phyloP scores from a whole-genome alignment of 2,888 invertebrate species.

The Bombylius discolor region DNA sequence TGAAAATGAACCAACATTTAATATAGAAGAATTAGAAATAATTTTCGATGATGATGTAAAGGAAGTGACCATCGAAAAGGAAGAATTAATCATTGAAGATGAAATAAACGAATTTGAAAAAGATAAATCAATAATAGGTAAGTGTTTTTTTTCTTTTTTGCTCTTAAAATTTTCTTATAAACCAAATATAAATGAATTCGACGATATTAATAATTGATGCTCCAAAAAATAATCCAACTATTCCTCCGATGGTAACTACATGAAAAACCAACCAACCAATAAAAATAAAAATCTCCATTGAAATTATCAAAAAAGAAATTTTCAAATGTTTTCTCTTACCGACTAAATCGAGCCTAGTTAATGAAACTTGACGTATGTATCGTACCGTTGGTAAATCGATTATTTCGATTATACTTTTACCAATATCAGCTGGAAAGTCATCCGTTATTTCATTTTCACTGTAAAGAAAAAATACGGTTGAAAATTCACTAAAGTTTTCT shows the following conservation, averaged over 20 bases:
- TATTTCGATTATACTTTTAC: slow-evolving; percentile 7
- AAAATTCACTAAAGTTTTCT: too few species aligned
- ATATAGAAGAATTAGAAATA: too few species aligned
- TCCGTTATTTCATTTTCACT: background rate
- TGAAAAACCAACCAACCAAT: background rate
- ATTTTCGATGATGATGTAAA: too few species aligned
- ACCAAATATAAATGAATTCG: slow-evolving; percentile 14
- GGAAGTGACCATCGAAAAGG: too few species aligned
- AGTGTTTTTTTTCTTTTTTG: too few species aligned
- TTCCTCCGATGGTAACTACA: slow-evolving; percentile 13
- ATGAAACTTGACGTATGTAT: slow-evolving; percentile 9
- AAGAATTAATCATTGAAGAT: too few species aligned
- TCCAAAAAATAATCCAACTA: slow-evolving; percentile 15
- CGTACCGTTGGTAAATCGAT: slow-evolving; percentile 8
- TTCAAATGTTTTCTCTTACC: slow-evolving; percentile 4
- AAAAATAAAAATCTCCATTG: too few species aligned
- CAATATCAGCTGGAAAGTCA: background rate
- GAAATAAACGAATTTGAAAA: too few species aligned
- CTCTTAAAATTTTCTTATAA: slow-evolving; percentile 12
- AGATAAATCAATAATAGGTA: too few species aligned
- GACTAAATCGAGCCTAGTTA: slow-evolving; percentile 12
- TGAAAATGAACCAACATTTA: background rate
- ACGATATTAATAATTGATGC: slow-evolving; percentile 14
- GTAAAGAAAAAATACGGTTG: background rate
- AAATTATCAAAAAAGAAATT: background rate